Base-by-base conservation (phyloP, 2,888 invertebrate species). In the Chalcosyrphus nemorum region DNA sequence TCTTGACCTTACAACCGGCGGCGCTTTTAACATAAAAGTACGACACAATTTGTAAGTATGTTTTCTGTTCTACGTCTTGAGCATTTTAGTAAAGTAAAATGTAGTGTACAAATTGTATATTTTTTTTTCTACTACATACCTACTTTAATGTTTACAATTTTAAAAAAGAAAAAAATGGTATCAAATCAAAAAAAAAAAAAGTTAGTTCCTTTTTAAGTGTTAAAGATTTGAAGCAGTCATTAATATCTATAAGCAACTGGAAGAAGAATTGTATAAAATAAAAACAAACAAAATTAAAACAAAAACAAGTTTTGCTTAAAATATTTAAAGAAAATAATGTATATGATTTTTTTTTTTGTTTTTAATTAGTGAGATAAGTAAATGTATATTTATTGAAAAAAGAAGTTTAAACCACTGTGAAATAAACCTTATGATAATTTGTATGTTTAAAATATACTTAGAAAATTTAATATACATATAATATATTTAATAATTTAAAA, bases 401-500 rank as follows among this genome's bases (percentile, higher is more conserved):
- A 56, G 5, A 45, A 45, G 68, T 68, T 74, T 57, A 70, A 76
- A 70, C 54, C 63, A 70, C 81, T 81, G 81, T 81, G 81, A 81
- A 70, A 77, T 72, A 77, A 81, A 81, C 57, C 19, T 77, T 71
- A 81, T 71, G 71, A 50, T 76, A 76, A 81, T 41, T 61, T 76
- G 65, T 81, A 81, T 76, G 76, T 81, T 81, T 70, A 63, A 81
- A 81, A 76, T 76, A 81, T 65, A 75, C 63, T 75, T 81, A 75
- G 75, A 81, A 63, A 81, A 81, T 75, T 63, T 50, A 70, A 45
- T 47, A 38, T 38, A 38, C 13, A 38, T 38, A 38, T 38, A 38
- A 38, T 38, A 38, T 38, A 38, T 38, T 38, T 13, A 38, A 38
- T 38, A 13, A 38, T 13, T 38, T 38, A 41, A 35, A 24, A 15